Base-by-base conservation (phyloP, 92 coral and sea anemone species). In the Zoanthus gigantus region DNA sequence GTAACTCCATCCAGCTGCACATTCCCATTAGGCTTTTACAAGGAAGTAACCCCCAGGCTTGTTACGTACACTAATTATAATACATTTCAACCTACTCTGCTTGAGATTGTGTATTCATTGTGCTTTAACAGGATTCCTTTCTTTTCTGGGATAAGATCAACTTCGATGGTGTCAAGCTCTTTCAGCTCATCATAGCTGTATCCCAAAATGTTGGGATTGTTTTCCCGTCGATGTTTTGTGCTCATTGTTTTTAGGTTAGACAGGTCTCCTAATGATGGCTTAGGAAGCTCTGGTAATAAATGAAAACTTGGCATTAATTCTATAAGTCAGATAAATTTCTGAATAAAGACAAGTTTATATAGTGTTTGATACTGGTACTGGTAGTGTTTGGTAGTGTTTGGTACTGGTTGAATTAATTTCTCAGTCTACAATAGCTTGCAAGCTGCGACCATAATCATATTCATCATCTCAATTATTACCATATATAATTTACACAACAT, bases 41-140 rank as follows among this genome's bases (percentile, higher is more conserved):
- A 23, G 23, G 23, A 23, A 23, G 23, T 23, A 23, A 0, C 23
- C 23, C 23, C 23, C 23, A 23, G 23, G 23, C 23, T 23, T 23
- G 23, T 23, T 23, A 23, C 23, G 42, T 37, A 37, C 42, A 37
- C 42, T 37, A 37, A 37, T 2, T 1, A 2, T 37, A 37, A 37
- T 37, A 37, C 4, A 37, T 37, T 50, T 50, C 56, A 50, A 71
- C 92, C 66, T 86, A 97, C 99, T 96, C 87, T 87, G 86, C 99
- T 97, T 44, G 98, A 87, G 42, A 97, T 89, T 53, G 94, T 95
- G 87, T 97, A 97, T 75, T 97, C 99, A 87, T 95, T 97, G 89
- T 97, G 99, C 61, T 97, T 97, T 69, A 97, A 92, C 52, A 97
- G 79, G 44, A 97, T 92, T 76, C 99, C 99, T 90, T 97, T 97